phyloP scores from a whole-genome alignment of 1,140 invertebrate genomes.

The Zaprionus africanus region DNA sequence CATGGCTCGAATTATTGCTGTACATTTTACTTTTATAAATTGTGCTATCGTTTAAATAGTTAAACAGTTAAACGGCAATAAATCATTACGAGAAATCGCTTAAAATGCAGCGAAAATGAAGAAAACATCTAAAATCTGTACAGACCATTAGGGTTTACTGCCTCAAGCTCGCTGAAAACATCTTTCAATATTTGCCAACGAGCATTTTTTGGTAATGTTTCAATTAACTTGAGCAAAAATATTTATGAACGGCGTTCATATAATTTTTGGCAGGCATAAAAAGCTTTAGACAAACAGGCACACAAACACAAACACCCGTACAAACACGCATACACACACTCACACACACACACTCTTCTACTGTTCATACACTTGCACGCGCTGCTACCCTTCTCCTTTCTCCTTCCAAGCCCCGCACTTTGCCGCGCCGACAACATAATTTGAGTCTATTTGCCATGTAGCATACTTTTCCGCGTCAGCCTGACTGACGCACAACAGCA shows the following conservation, averaged over 20 bases:
- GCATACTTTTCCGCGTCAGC: constrained; percentile 64
- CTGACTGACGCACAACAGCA: constrained; percentile 29
- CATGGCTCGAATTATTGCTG: too few relatives aligned
- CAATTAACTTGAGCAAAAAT: constrained; percentile 81
- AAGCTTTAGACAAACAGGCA: constrained; percentile 44
- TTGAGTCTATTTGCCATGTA: constrained; percentile 69
- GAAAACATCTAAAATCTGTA: constrained; percentile 42
- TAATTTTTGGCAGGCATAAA: constrained; percentile 70
- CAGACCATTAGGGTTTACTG: constrained; percentile 37
- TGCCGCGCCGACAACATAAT: constrained; percentile 62
- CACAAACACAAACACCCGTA: constrained; percentile 2
- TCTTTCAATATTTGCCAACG: constrained; percentile 74
- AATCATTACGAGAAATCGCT: constrained; percentile 85
- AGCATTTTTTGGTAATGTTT: constrained; percentile 81
- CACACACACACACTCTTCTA: background rate
- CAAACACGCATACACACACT: constrained; percentile 3
- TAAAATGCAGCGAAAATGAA: constrained; percentile 21
- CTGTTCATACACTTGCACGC: constrained; percentile 1
- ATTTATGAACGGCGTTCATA: constrained; percentile 70
- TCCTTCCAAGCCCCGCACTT: constrained; percentile 4
- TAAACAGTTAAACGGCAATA: constrained; percentile 38
- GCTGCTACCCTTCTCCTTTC: background rate
- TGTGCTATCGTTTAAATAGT: too few relatives aligned
- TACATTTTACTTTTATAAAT: too few relatives aligned
- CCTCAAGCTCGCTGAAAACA: constrained; percentile 40